A percentile compares a stretch with the other conserved stretches of the same genome.
These are phyloP conservation scores for Troides helena DNA, from an alignment of 2,888 invertebrate species.

Conservation along the genomic window DNA sequence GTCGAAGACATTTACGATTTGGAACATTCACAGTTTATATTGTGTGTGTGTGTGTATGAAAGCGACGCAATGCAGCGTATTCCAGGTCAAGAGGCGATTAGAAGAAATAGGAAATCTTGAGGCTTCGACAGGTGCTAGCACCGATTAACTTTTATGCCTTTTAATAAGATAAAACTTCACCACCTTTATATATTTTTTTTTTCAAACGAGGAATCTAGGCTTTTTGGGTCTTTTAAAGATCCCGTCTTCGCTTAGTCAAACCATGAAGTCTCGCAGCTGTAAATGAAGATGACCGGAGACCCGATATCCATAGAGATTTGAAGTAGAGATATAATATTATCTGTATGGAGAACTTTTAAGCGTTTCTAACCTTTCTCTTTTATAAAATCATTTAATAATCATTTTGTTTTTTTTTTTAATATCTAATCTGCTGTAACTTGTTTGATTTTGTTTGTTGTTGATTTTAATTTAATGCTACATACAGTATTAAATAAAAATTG, in stretches of 20 bases:
- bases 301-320: not conserved
- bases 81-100: slow-evolving; percentile 1
- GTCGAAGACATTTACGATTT: too few species aligned
- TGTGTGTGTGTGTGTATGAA: not conserved
- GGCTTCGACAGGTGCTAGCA: slow-evolving; percentile 3
- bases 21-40: not conserved
- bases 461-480: too few species aligned
- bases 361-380: too few species aligned
- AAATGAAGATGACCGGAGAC: not conserved
- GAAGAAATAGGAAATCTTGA: not conserved
- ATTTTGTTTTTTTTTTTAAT: too few species aligned
- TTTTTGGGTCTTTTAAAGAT: not conserved
- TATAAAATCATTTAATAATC: too few species aligned
- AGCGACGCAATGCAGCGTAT: not conserved
- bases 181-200: not conserved
- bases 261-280: not conserved
- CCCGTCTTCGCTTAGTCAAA: not conserved
- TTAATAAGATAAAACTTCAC: slow-evolving; percentile 2
- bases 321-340: not conserved
- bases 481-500: too few species aligned
- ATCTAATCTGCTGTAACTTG: too few species aligned
- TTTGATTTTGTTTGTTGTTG: too few species aligned
- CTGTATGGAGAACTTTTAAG: not conserved
- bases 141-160: not conserved
- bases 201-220: not conserved